A percentile compares a stretch with the other conserved stretches of the same genome.
Conservation (phyloP, 2,888 invertebrate species). For the Monoplex corrugatus region DNA sequence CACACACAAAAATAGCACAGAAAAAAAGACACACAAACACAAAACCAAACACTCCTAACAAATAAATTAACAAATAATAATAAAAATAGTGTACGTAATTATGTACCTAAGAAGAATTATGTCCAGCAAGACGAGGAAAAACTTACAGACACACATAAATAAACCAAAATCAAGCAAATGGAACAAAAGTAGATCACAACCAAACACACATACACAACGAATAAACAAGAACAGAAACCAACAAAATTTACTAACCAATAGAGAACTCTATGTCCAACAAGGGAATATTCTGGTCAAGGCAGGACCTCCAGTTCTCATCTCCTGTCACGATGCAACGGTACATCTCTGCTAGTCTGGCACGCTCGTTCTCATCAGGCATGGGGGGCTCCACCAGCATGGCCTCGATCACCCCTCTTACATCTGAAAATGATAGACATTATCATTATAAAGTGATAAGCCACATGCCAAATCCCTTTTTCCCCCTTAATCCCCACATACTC, state of each 20-base stretch:
- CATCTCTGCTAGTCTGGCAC: slow-evolving; percentile 19
- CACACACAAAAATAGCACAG: no score
- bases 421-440: no score
- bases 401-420: not conserved
- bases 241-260: slow-evolving; percentile 49
- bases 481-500: no score
- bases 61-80: no score
- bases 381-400: not conserved
- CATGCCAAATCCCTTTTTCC: no score
- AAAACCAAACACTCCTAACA: no score
- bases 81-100: no score
- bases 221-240: not conserved
- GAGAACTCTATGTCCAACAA: slow-evolving; percentile 52
- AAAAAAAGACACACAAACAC: no score
- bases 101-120: no score
- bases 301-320: slow-evolving; percentile 22
- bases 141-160: not conserved
- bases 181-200: not conserved
- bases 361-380: not conserved
- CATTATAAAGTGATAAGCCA: no score
- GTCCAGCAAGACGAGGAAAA: no score
- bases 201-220: not conserved
- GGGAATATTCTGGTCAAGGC: slow-evolving; percentile 50
- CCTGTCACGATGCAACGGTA: not conserved
- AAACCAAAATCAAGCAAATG: not conserved